Conservation (phyloP, 2,888 invertebrate genomes). For the Alloplasta piceator region DNA sequence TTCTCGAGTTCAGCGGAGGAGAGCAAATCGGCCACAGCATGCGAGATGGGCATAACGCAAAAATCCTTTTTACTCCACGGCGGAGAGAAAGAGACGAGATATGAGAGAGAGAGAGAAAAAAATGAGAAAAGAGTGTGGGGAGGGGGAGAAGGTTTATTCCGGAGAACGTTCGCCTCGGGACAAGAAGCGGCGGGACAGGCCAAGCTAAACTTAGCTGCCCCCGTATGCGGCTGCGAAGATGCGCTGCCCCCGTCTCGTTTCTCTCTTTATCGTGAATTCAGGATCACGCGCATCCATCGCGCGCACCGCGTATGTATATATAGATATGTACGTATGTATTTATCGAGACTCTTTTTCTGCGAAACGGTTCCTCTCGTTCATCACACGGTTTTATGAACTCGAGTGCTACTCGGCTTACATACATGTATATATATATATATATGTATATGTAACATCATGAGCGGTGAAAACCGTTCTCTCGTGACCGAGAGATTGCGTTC, state of each 20-base stretch:
- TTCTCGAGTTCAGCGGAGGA: slow-evolving; percentile 19
- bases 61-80: slow-evolving; percentile 50
- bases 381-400: slow-evolving; percentile 60
- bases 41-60: slow-evolving; percentile 8
- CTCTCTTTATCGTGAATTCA: slow-evolving; percentile 62
- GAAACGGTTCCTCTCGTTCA: slow-evolving; percentile 62
- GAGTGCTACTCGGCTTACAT: slow-evolving; percentile 25
- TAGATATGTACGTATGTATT: neutral
- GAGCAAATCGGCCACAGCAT: slow-evolving; percentile 4
- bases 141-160: slow-evolving; percentile 4
- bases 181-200: slow-evolving; percentile 51
- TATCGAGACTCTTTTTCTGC: slow-evolving; percentile 45
- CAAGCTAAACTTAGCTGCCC: slow-evolving; percentile 67
- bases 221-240: slow-evolving; percentile 48
- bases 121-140: slow-evolving; percentile 22
- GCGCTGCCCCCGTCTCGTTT: slow-evolving; percentile 34
- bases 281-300: slow-evolving; percentile 62
- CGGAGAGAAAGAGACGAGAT: slow-evolving; percentile 15
- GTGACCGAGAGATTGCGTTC: slow-evolving; percentile 54
- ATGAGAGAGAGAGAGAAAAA: slow-evolving; percentile 22
- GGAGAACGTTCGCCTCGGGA: slow-evolving; percentile 30
- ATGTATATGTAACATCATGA: neutral
- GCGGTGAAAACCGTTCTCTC: slow-evolving; percentile 50
- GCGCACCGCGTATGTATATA: slow-evolving; percentile 17
- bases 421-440: slow-evolving; percentile 7